phyloP scores from a whole-genome alignment of 64 coral and sea anemone species.

The Pocillopora damicornis region DNA sequence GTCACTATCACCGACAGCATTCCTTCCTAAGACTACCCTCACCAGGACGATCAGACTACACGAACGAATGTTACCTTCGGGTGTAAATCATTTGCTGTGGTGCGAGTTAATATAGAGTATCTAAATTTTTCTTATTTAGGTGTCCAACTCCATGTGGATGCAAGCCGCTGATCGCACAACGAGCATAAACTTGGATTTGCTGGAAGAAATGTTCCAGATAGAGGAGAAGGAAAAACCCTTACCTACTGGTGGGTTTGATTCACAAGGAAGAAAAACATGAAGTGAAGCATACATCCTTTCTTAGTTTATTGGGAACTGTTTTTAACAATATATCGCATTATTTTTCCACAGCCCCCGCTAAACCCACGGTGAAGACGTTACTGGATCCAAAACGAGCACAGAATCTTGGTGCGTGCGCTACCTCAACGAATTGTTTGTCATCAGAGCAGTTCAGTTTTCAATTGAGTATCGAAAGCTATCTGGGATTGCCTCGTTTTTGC shows the following conservation, averaged over 20 bases:
- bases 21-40: too few relatives aligned
- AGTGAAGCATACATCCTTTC: not conserved
- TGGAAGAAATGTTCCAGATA: slow-evolving; percentile 94
- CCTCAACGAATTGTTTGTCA: too few relatives aligned
- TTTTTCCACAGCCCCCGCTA: slow-evolving; percentile 52
- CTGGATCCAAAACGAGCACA: slow-evolving; percentile 94
- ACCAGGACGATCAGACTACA: too few relatives aligned
- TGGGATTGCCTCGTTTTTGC: too few relatives aligned
- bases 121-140: slow-evolving; percentile 19
- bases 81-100: too few relatives aligned
- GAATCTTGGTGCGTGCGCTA: slow-evolving; percentile 67
- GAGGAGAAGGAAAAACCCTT: slow-evolving; percentile 77
- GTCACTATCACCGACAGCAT: too few relatives aligned
- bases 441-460: too few relatives aligned
- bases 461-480: too few relatives aligned
- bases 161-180: slow-evolving; percentile 63
- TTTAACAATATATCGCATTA: not conserved
- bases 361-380: slow-evolving; percentile 65
- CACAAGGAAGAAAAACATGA: not conserved
- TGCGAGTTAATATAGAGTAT: not conserved
- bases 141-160: slow-evolving; percentile 78
- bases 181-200: slow-evolving; percentile 64
- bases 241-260: slow-evolving; percentile 33
- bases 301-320: not conserved
- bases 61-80: too few relatives aligned